Conservation (phyloP, 2,797 vertebrate species). For the Pseudomugil tenellus region DNA sequence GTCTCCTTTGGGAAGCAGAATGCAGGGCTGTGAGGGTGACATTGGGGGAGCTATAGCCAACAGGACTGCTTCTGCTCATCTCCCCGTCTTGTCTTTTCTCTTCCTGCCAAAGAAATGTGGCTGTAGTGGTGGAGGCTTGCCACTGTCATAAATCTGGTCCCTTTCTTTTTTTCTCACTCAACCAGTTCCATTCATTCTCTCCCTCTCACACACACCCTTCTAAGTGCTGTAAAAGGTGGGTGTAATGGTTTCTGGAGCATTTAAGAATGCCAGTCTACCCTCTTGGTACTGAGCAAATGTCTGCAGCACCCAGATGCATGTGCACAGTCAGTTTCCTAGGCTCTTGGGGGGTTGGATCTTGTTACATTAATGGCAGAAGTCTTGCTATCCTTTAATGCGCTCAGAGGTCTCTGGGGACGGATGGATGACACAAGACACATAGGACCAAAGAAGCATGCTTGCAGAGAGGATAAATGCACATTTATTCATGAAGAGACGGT, state of each 20-base stretch:
- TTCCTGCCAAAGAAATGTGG: slow-evolving; percentile 25
- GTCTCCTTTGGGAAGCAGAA: slow-evolving; percentile 32
- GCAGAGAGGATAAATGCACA: slow-evolving; percentile 8
- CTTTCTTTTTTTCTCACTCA: slow-evolving; percentile 20
- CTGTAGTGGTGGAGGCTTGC: slow-evolving; percentile 7
- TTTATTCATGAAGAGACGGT: slow-evolving; percentile 37
- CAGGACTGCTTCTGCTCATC: slow-evolving; percentile 23
- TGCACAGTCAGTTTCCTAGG: slow-evolving; percentile 23
- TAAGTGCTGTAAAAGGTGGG: slow-evolving; percentile 21
- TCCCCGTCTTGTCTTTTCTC: slow-evolving; percentile 25
- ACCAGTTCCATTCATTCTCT: slow-evolving; percentile 11
- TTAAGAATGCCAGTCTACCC: slow-evolving; percentile 2
- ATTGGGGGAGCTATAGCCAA: slow-evolving; percentile 14
- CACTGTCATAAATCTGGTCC: slow-evolving; percentile 27
- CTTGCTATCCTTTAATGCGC: slow-evolving; percentile 53
- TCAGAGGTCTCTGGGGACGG: slow-evolving; percentile 55
- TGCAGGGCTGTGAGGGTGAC: slow-evolving; percentile 34
- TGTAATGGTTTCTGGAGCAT: slow-evolving; percentile 36
- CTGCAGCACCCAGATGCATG: slow-evolving; percentile 32
- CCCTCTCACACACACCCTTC: slow-evolving; percentile 7
- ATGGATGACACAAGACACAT: slow-evolving; percentile 61
- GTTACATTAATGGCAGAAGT: slow-evolving; percentile 74
- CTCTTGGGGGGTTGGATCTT: slow-evolving; percentile 60
- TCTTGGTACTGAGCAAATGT: slow-evolving; percentile 23
- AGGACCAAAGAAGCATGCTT: slow-evolving; percentile 7